Evolutionary conservation across 2,888 invertebrate genomes (phyloP).

Genomic region (Spilosoma lubricipeda): DNA sequence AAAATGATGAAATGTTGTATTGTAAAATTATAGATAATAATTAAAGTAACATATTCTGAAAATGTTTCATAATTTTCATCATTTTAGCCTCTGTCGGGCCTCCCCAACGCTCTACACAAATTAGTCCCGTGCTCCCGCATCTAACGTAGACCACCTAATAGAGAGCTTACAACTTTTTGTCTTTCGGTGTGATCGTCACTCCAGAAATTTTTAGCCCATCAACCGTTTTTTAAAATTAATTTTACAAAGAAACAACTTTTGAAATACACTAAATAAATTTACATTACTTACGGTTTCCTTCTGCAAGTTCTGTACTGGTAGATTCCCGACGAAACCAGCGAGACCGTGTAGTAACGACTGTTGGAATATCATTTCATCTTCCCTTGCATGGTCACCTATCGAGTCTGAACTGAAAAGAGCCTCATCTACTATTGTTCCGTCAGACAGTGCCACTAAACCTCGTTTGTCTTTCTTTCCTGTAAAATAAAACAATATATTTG

Average conservation of each 20-base stretch:
- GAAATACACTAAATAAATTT: neutral
- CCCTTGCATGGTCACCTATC: constrained; percentile 59
- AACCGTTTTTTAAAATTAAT: neutral
- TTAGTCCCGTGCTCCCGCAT: no score
- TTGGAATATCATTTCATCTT: constrained; percentile 77
- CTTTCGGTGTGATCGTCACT: no score
- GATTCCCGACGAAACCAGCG: constrained; percentile 89
- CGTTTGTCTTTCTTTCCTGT: constrained; percentile 87
- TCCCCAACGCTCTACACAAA: no score
- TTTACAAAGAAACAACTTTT: neutral
- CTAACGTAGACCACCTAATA: no score
- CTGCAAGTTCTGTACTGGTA: constrained; percentile 87
- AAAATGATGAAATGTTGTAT: no score
- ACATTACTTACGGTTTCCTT: constrained; percentile 83
- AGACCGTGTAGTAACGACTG: constrained; percentile 88
- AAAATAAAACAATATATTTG: constrained; percentile 20
- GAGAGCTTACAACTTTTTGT: no score
- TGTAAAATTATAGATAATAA: no score
- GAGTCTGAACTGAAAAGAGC: constrained; percentile 80
- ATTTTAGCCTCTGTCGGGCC: no score
- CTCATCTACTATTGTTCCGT: constrained; percentile 90
- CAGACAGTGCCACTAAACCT: constrained; percentile 88
- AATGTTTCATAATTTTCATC: no score
- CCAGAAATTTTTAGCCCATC: no score
- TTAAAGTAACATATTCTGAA: no score